Evolutionary conservation across 2,888 invertebrate genomes (phyloP).

Genomic region (Xylota segnis): DNA sequence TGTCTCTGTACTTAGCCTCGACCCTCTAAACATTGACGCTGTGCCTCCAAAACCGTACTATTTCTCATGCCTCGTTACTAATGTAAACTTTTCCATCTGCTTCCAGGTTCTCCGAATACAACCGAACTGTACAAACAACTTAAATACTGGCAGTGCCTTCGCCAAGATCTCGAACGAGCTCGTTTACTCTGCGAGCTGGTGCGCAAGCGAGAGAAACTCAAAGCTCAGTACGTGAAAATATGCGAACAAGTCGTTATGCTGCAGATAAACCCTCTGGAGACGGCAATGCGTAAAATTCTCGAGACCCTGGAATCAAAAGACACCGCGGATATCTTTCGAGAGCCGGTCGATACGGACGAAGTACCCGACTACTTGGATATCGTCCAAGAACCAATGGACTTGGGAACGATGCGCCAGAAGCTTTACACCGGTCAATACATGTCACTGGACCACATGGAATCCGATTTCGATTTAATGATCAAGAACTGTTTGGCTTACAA

Average conservation of each 20-base stretch:
- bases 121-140: conserved; percentile 93
- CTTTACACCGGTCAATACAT: conserved; percentile 89
- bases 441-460: conserved; percentile 91
- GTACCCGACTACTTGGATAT: conserved; percentile 96
- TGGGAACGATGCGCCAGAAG: conserved; percentile 94
- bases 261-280: conserved; percentile 92
- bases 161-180: conserved; percentile 97
- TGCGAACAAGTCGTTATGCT: conserved; percentile 93
- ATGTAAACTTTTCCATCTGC: background rate
- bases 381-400: conserved; percentile 94
- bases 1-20: too few relatives aligned
- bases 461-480: conserved; percentile 98
- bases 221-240: conserved; percentile 93
- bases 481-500: conserved; percentile 98
- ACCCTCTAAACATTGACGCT: too few relatives aligned
- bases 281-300: conserved; percentile 91
- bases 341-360: conserved; percentile 95
- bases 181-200: conserved; percentile 96
- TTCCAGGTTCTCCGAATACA: conserved; percentile 86
- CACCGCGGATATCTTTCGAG: conserved; percentile 94
- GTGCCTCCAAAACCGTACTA: too few relatives aligned
- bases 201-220: conserved; percentile 97
- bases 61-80: background rate
- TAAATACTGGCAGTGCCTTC: conserved; percentile 96
- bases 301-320: conserved; percentile 92